Evolutionary conservation across 1,140 invertebrate species (phyloP), one percentile per base, ranked within the genome.

Genomic region (Batillaria attramentaria): DNA sequence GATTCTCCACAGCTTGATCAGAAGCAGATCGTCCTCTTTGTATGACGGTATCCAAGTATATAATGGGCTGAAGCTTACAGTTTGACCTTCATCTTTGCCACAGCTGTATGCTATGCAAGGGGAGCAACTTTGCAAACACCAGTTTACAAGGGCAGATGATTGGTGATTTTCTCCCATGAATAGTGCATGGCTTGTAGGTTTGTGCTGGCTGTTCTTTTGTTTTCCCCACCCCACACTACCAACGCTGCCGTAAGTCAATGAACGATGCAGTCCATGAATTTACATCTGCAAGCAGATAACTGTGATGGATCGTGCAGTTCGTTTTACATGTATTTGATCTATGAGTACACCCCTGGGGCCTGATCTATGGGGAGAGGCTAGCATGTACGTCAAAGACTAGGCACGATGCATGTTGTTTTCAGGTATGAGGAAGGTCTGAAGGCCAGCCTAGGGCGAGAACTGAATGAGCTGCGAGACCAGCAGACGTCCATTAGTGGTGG

Each of bases 351-450:
- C 13, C 13, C 65, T 66, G 35, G 35, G 13, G 16, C n/a, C 18
- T 18, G 16, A 66, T 16, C 13, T 28, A 28, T 66, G 24, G 62
- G 13, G 10, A 28, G 10, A 16, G 10, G 10, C 10, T 10, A 66
- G 10, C 33, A 28, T 16, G 13, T 66, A 35, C 10, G 33, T 16
- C 10, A 28, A 10, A 28, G 10, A n/a, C 28, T 28, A 16, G 24
- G 10, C 24, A 10, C 24, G 24, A 8, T 69, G 39, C 16, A n/a
- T n/a, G n/a, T n/a, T n/a, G n/a, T n/a, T 43, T 72, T 20, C 65
- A 85, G 84, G 24, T 85, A 80, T 75, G 84, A 85, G 54, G 77
- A 85, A 50, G 84, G 84, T 65, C 66, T 85, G 54, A 82, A 82
- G 69, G 68, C 78, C 13, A 78, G 77, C 24, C 72, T 85, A 20